Conservation (phyloP, 2,113 vertebrate genomes). For the Taxidea taxus region DNA sequence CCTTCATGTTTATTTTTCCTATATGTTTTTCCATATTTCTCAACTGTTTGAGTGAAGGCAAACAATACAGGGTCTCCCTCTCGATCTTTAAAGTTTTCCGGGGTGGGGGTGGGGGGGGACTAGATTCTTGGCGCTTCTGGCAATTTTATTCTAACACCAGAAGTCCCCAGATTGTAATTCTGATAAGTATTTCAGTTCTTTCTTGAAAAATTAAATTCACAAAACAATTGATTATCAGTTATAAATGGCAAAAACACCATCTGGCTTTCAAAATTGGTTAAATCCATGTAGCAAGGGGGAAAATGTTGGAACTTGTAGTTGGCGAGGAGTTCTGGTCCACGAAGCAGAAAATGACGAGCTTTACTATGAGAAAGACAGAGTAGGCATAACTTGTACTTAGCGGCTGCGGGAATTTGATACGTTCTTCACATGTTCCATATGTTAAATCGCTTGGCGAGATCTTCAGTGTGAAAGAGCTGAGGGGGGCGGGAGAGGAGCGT, state of each 20-base stretch:
- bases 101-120: too few relatives aligned
- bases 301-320: constrained; percentile 64
- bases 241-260: constrained; percentile 85
- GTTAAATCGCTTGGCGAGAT: constrained; percentile 64
- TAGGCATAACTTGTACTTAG: constrained; percentile 67
- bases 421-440: constrained; percentile 68
- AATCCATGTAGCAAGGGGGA: constrained; percentile 45
- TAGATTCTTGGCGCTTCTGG: constrained; percentile 6
- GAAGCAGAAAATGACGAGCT: constrained; percentile 78
- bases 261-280: constrained; percentile 78
- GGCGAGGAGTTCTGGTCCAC: constrained; percentile 68
- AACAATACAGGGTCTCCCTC: constrained; percentile 5
- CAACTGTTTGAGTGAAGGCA: constrained; percentile 24
- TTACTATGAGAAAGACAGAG: constrained; percentile 70
- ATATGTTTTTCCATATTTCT: constrained; percentile 59
- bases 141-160: constrained; percentile 60
- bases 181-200: constrained; percentile 76
- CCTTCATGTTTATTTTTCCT: constrained; percentile 41
- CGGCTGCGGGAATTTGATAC: constrained; percentile 59
- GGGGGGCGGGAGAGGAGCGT: not conserved
- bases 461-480: constrained; percentile 70
- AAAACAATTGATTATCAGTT: constrained; percentile 85
- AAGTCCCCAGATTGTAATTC: constrained; percentile 67
- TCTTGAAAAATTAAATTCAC: constrained; percentile 80
- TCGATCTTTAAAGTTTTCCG: not conserved